Evolutionary conservation across 2,888 invertebrate genomes (phyloP), one percentile per base, ranked within the genome.

Genomic region (Leptinotarsa tumamoca): DNA sequence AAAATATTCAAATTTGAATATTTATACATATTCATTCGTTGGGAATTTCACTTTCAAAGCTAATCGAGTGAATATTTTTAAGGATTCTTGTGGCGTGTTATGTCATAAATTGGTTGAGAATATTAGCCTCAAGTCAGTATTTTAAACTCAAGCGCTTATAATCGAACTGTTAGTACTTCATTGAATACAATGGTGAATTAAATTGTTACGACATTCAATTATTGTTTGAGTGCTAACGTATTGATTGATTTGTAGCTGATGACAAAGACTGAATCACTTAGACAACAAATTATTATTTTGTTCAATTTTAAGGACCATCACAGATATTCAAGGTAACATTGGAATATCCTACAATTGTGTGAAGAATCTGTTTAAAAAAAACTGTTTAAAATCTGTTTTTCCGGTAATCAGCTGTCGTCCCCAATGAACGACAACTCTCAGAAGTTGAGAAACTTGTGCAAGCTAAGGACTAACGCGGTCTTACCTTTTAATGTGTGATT

Each of bases 31-130:
- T 27, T 43, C 33, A 63, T 17, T n/a, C 5, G 63, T 10, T 63
- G 63, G 63, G n/a, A 63, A 33, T 63, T 63, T 63, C 33, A 63
- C 63, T 63, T 63, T 63, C 63, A 43, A 33, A 10, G 33, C 17
- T 5, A 58, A 14, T 58, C 23, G 63, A 33, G 43, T 63, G n/a
- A 33, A 33, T 63, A 33, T 63, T 27, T 43, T 33, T 43, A n/a
- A 33, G 10, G 63, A 63, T n/a, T 15, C 43, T 43, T 10, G 43
- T 43, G 10, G 43, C 43, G 10, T 63, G 33, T 63, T 63, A 63
- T 43, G 63, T 63, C 63, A 63, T 27, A 7, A 27, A 58, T 21
- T 23, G 17, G 14, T 58, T 58, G 10, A 58, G 13, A 58, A 21
- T 58, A 23, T 58, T 14, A 14, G 21, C 23, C 58, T 58, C 58